Evolutionary conservation across 2,113 vertebrate genomes (phyloP).

Genomic region (Albula glossodonta): DNA sequence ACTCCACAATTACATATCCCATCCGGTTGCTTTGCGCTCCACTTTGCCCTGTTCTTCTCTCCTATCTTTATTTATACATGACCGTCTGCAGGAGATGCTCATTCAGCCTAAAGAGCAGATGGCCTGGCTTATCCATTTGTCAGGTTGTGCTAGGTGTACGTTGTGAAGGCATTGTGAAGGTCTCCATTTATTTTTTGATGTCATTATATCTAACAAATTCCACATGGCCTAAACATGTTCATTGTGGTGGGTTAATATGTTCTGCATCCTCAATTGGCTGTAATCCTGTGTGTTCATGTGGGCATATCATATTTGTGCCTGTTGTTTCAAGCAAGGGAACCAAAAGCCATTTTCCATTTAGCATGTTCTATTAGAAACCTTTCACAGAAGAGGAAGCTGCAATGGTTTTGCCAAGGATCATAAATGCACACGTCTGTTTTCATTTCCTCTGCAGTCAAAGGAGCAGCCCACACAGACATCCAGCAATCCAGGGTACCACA

Average conservation of each 20-base stretch:
- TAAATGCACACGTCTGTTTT: slow-evolving; percentile 6
- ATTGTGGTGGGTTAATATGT: not conserved
- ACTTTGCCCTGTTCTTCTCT: not conserved
- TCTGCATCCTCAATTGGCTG: not conserved
- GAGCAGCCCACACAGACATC: not conserved
- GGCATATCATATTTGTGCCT: not conserved
- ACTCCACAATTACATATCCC: not conserved
- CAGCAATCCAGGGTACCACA: not conserved
- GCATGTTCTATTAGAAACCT: not conserved
- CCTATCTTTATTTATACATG: not conserved
- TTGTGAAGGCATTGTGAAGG: not conserved
- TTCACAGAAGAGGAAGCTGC: not conserved
- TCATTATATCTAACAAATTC: not conserved
- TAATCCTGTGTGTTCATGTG: not conserved
- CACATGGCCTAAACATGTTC: not conserved
- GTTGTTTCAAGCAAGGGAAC: not conserved
- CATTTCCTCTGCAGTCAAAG: slow-evolving; percentile 10
- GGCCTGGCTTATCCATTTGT: not conserved
- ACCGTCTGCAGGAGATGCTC: not conserved
- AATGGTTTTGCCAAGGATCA: not conserved
- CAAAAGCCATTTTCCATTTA: not conserved
- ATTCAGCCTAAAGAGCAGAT: slow-evolving; percentile 15
- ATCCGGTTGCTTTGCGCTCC: slow-evolving; percentile 3
- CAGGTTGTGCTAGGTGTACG: not conserved
- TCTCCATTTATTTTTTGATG: not conserved